Evolutionary conservation across 2,888 invertebrate genomes (phyloP), one percentile per base, ranked within the genome.

Genomic region (Ennomos fuscantarius): DNA sequence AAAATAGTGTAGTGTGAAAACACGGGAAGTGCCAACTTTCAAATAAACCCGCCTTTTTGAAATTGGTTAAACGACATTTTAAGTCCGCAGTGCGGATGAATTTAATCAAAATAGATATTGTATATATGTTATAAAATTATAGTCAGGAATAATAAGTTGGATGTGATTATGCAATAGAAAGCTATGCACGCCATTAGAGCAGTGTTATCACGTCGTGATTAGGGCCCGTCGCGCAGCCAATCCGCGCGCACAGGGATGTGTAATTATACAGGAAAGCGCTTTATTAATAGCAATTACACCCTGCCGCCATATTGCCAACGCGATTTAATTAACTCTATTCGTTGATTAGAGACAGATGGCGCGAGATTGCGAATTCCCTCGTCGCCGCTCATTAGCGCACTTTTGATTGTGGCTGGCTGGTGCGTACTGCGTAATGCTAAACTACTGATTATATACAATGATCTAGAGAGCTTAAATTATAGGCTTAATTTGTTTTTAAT

Each of bases 241-340:
- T 91, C 89, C 83, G 83, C 82, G 85, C 81, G 85, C 81, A 70
- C 82, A 71, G 78, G 67, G 72, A 78, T 82, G 77, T 84, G 89
- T 89, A 88, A 91, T 92, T 91, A 90, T 88, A 87, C 89, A 86
- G 89, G 86, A 87, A 86, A 87, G 86, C 84, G 86, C 89, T 90
- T 90, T 92, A 92, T 92, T 90, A 92, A 89, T 92, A 91, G 91
- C 89, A 90, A 91, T 91, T 87, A 89, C 86, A 84, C 81, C 76
- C 83, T 74, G 87, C 84, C 89, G 91, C 91, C 91, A 91, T 91
- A 87, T 88, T 91, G 89, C 87, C 81, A 81, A 84, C 79, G 84
- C 89, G 88, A 89, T 91, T 92, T 91, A 89, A 92, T 92, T 90
- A 89, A 91, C 90, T 90, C 81, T 78, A 87, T 88, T 83, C 89